A percentile compares a stretch with the other conserved stretches of the same genome.
Conservation (phyloP, 2,113 vertebrate species). For the Siphamia tubifer region DNA sequence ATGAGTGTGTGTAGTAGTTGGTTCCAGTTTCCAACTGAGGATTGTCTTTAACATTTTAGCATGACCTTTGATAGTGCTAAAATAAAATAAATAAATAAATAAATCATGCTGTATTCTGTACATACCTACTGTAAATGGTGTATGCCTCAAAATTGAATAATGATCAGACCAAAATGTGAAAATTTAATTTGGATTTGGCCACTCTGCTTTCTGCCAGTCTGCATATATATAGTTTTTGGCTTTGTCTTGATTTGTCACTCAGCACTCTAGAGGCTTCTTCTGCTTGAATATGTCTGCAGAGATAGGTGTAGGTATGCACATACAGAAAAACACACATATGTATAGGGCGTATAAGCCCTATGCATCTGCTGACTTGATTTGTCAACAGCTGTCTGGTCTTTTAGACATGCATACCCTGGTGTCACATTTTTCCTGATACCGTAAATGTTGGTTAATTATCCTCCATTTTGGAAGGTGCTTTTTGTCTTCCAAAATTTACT, state of each 20-base stretch:
- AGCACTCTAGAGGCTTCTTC: background rate
- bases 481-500: too few relatives aligned
- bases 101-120: background rate
- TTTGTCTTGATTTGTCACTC: background rate
- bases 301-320: background rate
- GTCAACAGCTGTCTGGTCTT: background rate
- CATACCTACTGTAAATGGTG: background rate
- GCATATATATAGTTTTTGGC: slow-evolving; percentile 4
- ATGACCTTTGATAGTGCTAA: background rate
- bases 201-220: slow-evolving; percentile 7
- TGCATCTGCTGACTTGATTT: slow-evolving; percentile 11
- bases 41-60: background rate
- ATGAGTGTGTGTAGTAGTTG: too few relatives aligned
- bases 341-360: slow-evolving; percentile 20
- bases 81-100: too few relatives aligned
- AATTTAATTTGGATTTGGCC: background rate
- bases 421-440: background rate
- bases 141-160: background rate
- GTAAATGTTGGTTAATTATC: background rate
- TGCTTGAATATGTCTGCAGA: slow-evolving; percentile 21
- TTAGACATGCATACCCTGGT: background rate
- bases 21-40: too few relatives aligned
- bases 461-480: background rate
- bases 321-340: background rate
- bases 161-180: background rate